Evolutionary conservation across 64 coral and sea anemone species (phyloP).

Genomic region (Porites lutea): DNA sequence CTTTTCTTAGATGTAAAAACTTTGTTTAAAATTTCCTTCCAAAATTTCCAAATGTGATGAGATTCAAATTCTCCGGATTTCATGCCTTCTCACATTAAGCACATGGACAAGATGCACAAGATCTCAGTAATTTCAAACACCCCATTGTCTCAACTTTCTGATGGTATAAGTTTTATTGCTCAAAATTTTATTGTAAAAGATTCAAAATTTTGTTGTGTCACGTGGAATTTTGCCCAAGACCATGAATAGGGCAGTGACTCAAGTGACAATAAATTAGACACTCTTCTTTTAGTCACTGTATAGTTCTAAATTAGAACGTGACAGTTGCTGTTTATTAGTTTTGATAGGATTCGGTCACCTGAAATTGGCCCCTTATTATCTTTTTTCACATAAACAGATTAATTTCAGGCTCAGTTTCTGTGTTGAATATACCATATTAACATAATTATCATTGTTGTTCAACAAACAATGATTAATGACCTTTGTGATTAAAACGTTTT

Average conservation of each 20-base stretch:
- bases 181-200: too few relatives aligned
- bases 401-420: constrained; percentile 2
- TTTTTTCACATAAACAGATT: constrained; percentile 28
- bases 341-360: constrained; percentile 28
- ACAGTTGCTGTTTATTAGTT: constrained; percentile 21
- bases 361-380: constrained; percentile 23
- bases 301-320: constrained; percentile 25
- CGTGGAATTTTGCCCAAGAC: not conserved
- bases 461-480: constrained; percentile 22
- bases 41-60: too few relatives aligned
- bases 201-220: too few relatives aligned
- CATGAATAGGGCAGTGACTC: constrained; percentile 19
- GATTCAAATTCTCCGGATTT: too few relatives aligned
- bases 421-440: constrained; percentile 22
- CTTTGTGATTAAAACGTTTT: constrained; percentile 29
- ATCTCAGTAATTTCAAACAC: too few relatives aligned
- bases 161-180: too few relatives aligned
- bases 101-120: too few relatives aligned
- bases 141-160: too few relatives aligned
- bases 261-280: constrained; percentile 32
- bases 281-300: constrained; percentile 29
- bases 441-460: constrained; percentile 30
- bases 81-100: too few relatives aligned
- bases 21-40: too few relatives aligned
- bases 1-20: too few relatives aligned